Base-by-base conservation (phyloP, 2,113 vertebrate species). In the Scalopus aquaticus region DNA sequence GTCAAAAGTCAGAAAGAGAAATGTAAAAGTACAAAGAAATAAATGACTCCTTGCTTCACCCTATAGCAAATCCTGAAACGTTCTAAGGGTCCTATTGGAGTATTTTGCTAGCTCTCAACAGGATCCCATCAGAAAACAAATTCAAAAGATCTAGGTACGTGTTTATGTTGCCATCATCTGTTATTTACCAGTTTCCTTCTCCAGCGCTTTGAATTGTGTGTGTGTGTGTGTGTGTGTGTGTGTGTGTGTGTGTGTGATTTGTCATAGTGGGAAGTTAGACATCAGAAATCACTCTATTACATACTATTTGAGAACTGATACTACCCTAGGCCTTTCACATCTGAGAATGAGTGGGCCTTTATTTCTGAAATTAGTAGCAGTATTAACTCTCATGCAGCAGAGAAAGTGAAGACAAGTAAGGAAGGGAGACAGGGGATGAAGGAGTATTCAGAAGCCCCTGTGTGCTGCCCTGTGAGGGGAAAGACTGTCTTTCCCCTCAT, bases 1-100 rank as follows among this genome's bases (percentile, higher is more conserved):
- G 85, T 82, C n/a, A 78, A 64, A 65, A 88, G 58, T 74, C 79
- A 58, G 26, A 89, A 92, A 74, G 42, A 90, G 51, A 87, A 82
- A 65, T 51, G 9, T 62, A 16, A 7, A 94, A 95, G 20, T 73
- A 62, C 28, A 77, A 81, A 95, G 62, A 67, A 81, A 64, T 56
- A 69, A 62, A 86, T 74, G 37, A 73, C 42, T 77, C 82, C 49
- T 76, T 64, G 9, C 67, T 93, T 96, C 17, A 64, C 39, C 65
- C 60, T 58, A 6, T 73, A 64, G 11, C 54, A 49, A 73, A 49
- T 86, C 19, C 62, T 76, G 24, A 78, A 70, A 26, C 39, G 56
- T 82, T 78, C 42, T 46, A 39, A 91, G 37, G 46, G 12, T 28
- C 9, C 3, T 64, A 20, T 62, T 28, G 16, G 42, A 78, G 62